Conservation (phyloP, 2,113 vertebrate species). For the Phaetusa simplex region DNA sequence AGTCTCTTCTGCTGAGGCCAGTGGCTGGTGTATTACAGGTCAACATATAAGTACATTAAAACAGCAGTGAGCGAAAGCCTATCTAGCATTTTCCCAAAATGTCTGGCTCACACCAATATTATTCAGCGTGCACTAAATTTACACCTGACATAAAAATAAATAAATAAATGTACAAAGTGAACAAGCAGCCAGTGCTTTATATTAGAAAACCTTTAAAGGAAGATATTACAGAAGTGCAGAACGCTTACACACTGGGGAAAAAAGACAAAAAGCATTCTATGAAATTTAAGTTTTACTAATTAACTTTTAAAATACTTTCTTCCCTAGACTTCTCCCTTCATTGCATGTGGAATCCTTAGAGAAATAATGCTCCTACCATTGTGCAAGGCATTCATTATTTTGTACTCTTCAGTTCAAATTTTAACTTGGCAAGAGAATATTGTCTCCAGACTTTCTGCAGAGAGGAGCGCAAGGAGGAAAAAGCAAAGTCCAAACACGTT, state of each 20-base stretch:
- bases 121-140: neutral
- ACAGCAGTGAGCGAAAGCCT: neutral
- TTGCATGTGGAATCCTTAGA: neutral
- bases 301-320: neutral
- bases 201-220: neutral
- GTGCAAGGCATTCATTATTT: neutral
- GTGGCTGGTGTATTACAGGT: neutral
- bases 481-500: neutral
- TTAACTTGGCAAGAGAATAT: neutral
- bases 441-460: neutral
- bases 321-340: neutral
- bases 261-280: neutral
- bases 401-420: neutral
- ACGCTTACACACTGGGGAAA: fast-evolving
- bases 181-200: neutral
- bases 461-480: neutral
- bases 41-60: neutral
- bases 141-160: neutral
- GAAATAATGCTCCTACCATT: neutral
- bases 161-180: neutral
- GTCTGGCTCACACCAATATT: neutral
- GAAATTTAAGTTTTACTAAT: neutral
- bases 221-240: neutral
- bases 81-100: neutral
- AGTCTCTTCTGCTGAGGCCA: neutral